Conservation (phyloP, 2,888 invertebrate species). For the Parnassius glacialis region DNA sequence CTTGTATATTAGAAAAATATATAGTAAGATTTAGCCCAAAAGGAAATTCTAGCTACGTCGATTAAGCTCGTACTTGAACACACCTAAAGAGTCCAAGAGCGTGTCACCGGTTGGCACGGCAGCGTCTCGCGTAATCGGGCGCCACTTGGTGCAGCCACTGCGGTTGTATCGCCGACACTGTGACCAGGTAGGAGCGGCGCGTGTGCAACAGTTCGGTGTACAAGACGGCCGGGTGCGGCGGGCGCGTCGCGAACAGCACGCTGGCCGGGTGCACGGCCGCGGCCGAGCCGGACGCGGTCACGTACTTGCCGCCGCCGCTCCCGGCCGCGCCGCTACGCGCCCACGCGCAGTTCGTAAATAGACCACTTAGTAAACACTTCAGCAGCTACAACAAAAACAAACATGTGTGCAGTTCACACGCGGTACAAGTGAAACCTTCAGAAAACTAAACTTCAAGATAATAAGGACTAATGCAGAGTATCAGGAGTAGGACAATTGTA, state of each 20-base stretch:
- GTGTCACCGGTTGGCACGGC: constrained; percentile 59
- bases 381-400: constrained; percentile 65
- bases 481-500: too few species aligned
- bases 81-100: too few species aligned
- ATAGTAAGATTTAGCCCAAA: too few species aligned
- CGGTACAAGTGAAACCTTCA: too few species aligned
- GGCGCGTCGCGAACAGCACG: constrained; percentile 81
- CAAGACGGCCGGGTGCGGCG: constrained; percentile 86
- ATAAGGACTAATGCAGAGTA: too few species aligned
- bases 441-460: too few species aligned
- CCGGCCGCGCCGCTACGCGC: constrained; percentile 84
- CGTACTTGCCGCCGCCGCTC: constrained; percentile 81
- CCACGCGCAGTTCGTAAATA: constrained; percentile 94
- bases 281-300: constrained; percentile 57
- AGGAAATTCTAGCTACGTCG: background rate
- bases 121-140: constrained; percentile 62
- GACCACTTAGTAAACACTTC: constrained; percentile 89
- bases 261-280: constrained; percentile 93
- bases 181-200: constrained; percentile 88
- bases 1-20: too few species aligned
- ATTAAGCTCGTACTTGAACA: background rate
- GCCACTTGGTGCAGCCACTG: constrained; percentile 85
- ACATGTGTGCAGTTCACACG: background rate
- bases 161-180: constrained; percentile 87
- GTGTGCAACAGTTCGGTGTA: constrained; percentile 95